A percentile compares a stretch with the other conserved stretches of the same genome.
phyloP scores from a whole-genome alignment of 2,797 vertebrate genomes.

The Ptychadena robeensis region DNA sequence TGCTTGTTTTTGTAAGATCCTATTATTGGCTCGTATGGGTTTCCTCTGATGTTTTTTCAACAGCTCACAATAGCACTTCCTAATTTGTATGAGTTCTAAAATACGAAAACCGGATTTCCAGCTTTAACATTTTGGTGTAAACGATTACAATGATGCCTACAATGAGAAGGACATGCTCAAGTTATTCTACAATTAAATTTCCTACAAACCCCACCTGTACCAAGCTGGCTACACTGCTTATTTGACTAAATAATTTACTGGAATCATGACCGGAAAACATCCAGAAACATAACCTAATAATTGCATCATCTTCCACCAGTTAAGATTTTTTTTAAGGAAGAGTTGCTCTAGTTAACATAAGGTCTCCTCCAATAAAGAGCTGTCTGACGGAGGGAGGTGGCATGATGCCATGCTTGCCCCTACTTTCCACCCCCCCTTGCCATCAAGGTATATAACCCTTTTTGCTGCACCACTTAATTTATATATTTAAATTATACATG shows the following conservation, averaged over 20 bases:
- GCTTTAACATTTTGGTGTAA: slow-evolving; percentile 34
- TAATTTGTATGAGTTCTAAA: slow-evolving; percentile 24
- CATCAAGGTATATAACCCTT: no score
- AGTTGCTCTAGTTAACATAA: no score
- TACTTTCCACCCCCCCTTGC: no score
- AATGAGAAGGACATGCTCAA: slow-evolving; percentile 15
- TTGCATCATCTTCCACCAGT: no score
- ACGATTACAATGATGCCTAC: slow-evolving; percentile 23
- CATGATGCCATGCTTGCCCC: no score
- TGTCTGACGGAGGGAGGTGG: no score
- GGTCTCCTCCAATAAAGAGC: no score
- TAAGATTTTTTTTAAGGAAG: no score
- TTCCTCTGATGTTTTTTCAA: slow-evolving; percentile 43
- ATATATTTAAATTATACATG: no score
- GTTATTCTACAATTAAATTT: slow-evolving; percentile 19
- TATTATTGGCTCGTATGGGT: slow-evolving; percentile 31
- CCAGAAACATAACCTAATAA: not conserved
- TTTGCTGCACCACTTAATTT: no score
- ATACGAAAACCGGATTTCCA: slow-evolving; percentile 46
- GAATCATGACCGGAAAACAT: not conserved
- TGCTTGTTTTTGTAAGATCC: slow-evolving; percentile 5
- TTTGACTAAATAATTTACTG: not conserved
- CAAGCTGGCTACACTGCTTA: slow-evolving; percentile 2
- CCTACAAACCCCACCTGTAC: not conserved
- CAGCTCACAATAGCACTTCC: slow-evolving; percentile 42